These are phyloP conservation scores for Temnothorax curvispinosus DNA, from an alignment of 1,140 invertebrate species.

Conservation along the genomic window DNA sequence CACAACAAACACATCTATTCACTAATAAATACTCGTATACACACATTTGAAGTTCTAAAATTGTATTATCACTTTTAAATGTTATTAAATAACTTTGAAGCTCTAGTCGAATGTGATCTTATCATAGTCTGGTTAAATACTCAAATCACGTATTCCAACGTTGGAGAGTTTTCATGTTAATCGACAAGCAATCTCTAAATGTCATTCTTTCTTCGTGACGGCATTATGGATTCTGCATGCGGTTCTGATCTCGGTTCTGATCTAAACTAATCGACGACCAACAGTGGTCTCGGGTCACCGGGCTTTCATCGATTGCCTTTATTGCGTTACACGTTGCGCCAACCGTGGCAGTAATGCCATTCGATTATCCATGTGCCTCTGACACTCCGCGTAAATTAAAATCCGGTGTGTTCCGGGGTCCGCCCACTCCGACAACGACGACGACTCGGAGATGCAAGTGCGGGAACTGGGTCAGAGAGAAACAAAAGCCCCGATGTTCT, in stretches of 20 bases:
- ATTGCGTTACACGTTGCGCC: slow-evolving; percentile 68
- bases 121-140: not conserved
- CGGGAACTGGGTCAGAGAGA: slow-evolving; percentile 52
- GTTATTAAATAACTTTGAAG: not conserved
- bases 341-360: slow-evolving; percentile 62
- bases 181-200: not conserved
- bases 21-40: not conserved
- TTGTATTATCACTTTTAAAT: not conserved
- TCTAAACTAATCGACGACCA: slow-evolving; percentile 73
- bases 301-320: slow-evolving; percentile 74
- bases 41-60: not conserved
- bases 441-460: slow-evolving; percentile 45
- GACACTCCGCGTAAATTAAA: slow-evolving; percentile 58
- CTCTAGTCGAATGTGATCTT: not conserved
- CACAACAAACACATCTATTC: not conserved
- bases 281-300: slow-evolving; percentile 64
- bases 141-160: not conserved
- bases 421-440: slow-evolving; percentile 7
- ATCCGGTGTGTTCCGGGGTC: slow-evolving; percentile 23
- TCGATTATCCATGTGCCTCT: slow-evolving; percentile 63
- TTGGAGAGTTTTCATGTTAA: not conserved
- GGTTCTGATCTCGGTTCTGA: slow-evolving; percentile 54
- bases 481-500: slow-evolving; percentile 20
- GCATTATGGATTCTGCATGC: slow-evolving; percentile 37
- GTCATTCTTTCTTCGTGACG: not conserved